Percentiles rank a stretch among this genome's conserved stretches.
Evolutionary conservation across 2,888 invertebrate species (phyloP).

Genomic region (Chymomyza fuscimana): DNA sequence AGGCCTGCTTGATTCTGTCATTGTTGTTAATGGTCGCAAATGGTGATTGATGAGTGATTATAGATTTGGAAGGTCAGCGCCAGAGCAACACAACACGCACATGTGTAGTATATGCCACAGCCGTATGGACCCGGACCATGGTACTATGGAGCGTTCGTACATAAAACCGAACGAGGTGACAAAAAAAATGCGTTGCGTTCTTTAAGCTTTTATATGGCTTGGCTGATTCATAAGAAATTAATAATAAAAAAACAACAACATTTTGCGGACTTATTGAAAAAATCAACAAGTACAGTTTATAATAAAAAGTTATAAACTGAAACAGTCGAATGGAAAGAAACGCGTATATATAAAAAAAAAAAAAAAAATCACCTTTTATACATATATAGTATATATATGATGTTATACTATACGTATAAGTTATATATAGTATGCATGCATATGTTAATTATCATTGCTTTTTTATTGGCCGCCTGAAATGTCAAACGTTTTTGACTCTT

Average conservation of each 20-base stretch:
- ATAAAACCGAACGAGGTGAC: slow-evolving; percentile 40
- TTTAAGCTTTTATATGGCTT: slow-evolving; percentile 18
- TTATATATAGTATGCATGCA: slow-evolving; percentile 44
- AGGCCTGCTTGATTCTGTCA: slow-evolving; percentile 17
- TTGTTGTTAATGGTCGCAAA: slow-evolving; percentile 36
- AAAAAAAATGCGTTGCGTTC: slow-evolving; percentile 30
- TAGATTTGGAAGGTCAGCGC: slow-evolving; percentile 55
- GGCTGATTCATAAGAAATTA: slow-evolving; percentile 36
- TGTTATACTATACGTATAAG: slow-evolving; percentile 25
- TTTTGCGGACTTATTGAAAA: slow-evolving; percentile 36
- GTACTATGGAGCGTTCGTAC: neutral
- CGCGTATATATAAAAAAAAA: slow-evolving; percentile 36
- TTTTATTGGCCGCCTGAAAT: slow-evolving; percentile 72
- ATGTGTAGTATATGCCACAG: slow-evolving; percentile 34
- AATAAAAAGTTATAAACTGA: slow-evolving; percentile 37
- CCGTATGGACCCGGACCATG: slow-evolving; percentile 4
- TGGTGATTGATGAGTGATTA: slow-evolving; percentile 63
- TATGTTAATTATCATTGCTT: slow-evolving; percentile 70
- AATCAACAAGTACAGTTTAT: slow-evolving; percentile 66
- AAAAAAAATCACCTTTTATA: slow-evolving; percentile 34
- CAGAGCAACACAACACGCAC: slow-evolving; percentile 10
- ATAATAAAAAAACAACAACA: slow-evolving; percentile 3
- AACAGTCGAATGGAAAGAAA: slow-evolving; percentile 68
- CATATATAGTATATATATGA: slow-evolving; percentile 25
- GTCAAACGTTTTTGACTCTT: slow-evolving; percentile 68